These are phyloP conservation scores for Torymus texanus DNA, from an alignment of 2,888 invertebrate genomes.

Conservation along the genomic window DNA sequence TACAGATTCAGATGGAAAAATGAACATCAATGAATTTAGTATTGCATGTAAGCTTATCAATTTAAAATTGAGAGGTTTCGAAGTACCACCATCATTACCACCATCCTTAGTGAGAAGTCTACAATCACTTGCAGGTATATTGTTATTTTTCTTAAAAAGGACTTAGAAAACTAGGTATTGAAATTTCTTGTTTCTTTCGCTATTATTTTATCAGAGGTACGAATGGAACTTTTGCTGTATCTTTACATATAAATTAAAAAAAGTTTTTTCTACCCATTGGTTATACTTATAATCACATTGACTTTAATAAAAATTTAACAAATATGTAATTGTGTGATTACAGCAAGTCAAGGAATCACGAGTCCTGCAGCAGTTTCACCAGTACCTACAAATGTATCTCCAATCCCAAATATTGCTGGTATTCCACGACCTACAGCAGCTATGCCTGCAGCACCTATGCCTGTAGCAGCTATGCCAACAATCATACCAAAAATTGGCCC, in stretches of 20 bases:
- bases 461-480: conserved; percentile 58
- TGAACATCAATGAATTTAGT: conserved; percentile 97
- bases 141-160: background rate
- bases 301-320: conserved; percentile 6
- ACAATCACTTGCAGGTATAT: conserved; percentile 75
- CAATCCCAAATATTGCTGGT: conserved; percentile 38
- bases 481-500: conserved; percentile 63
- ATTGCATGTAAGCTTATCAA: conserved; percentile 98
- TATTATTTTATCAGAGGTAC: conserved; percentile 3
- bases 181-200: conserved; percentile 8
- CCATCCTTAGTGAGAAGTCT: conserved; percentile 83
- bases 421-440: conserved; percentile 51
- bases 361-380: conserved; percentile 44
- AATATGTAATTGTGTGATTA: background rate
- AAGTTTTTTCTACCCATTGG: background rate
- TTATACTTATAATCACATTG: background rate
- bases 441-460: conserved; percentile 1
- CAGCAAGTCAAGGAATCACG: conserved; percentile 30
- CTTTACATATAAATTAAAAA: background rate
- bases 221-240: conserved; percentile 18
- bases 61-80: conserved; percentile 92
- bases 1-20: conserved; percentile 96
- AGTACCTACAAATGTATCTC: conserved; percentile 34
- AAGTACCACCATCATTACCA: conserved; percentile 92
- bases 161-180: no score